Evolutionary conservation across 2,888 invertebrate genomes (phyloP).

Genomic region (Spilosoma lubricipeda): DNA sequence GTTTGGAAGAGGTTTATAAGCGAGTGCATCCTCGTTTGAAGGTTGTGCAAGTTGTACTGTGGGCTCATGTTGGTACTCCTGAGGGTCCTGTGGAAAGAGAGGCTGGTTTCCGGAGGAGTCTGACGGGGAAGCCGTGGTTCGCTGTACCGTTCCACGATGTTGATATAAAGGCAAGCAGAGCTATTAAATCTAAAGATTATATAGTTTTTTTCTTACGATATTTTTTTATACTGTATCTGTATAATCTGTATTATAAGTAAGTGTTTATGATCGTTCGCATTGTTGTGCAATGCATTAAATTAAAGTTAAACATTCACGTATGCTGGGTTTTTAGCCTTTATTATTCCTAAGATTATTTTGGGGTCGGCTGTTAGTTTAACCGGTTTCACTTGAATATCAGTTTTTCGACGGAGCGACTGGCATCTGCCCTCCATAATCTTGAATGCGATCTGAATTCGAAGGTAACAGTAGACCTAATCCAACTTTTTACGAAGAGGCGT

Average conservation of each 20-base stretch:
- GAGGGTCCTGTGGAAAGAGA: conserved; percentile 89
- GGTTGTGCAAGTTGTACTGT: conserved; percentile 89
- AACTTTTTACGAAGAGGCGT: too few relatives aligned
- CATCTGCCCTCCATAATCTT: too few relatives aligned
- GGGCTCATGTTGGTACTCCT: conserved; percentile 86
- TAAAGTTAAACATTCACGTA: background rate
- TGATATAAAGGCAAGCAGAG: conserved; percentile 87
- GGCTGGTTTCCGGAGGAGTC: conserved; percentile 87
- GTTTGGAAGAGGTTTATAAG: conserved; percentile 87
- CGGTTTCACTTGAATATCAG: too few relatives aligned
- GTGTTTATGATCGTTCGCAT: background rate
- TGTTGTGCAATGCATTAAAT: background rate
- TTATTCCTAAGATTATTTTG: too few relatives aligned
- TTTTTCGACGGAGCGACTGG: too few relatives aligned
- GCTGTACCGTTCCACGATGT: conserved; percentile 90
- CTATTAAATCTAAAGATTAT: background rate
- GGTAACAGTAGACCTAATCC: too few relatives aligned
- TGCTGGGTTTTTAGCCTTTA: too few relatives aligned
- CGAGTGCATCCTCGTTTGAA: conserved; percentile 83
- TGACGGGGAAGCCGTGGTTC: conserved; percentile 89
- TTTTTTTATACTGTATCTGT: background rate
- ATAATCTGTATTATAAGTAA: background rate
- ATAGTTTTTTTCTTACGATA: background rate
- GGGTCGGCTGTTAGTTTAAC: too few relatives aligned
- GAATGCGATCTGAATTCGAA: too few relatives aligned